Evolutionary conservation across 2,888 invertebrate species (phyloP), one percentile per base, ranked within the genome.

Genomic region (Noctua fimbriata): DNA sequence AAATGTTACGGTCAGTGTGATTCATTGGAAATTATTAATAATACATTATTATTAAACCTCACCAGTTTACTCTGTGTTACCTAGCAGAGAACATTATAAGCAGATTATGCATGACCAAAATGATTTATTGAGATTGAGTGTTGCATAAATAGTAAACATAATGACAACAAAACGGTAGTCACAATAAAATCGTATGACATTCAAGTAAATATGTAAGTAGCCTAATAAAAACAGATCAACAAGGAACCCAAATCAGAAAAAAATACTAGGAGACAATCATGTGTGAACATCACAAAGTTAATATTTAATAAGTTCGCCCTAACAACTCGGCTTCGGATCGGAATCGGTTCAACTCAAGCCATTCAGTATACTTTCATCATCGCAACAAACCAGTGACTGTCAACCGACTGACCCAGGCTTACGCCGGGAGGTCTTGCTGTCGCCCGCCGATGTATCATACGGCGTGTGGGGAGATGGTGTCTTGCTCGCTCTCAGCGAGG

Each of bases 81-180:
- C 66, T 3, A n/a, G 44, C n/a, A 3, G 9, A 18, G 18, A 67
- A 44, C n/a, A 28, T 44, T 44, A 4, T 44, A 44, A 44, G n/a
- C 44, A 36, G 44, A 44, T 67, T 44, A 44, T 18, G n/a, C 44
- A 44, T 9, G n/a, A 10, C 16, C 16, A 28, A 18, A 67, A n/a
- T 18, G 16, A 67, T 44, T 66, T 67, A 28, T 18, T n/a, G 16
- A 44, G 32, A 66, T 66, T 52, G 2, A 9, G 65, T 66, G n/a
- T 47, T 55, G 44, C 32, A 66, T 52, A 28, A 16, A 74, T 52
- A 58, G 24, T 58, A 58, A 80, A 83, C 55, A 73, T 73, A 81
- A 69, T 73, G 49, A 82, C 75, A 88, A 86, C 83, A 88, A 83
- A 86, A 86, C 66, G 58, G 70, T 69, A 84, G 67, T 77, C 73